Evolutionary conservation across 2,797 vertebrate genomes (phyloP), one percentile per base, ranked within the genome.

Genomic region (Poecilia wingei): DNA sequence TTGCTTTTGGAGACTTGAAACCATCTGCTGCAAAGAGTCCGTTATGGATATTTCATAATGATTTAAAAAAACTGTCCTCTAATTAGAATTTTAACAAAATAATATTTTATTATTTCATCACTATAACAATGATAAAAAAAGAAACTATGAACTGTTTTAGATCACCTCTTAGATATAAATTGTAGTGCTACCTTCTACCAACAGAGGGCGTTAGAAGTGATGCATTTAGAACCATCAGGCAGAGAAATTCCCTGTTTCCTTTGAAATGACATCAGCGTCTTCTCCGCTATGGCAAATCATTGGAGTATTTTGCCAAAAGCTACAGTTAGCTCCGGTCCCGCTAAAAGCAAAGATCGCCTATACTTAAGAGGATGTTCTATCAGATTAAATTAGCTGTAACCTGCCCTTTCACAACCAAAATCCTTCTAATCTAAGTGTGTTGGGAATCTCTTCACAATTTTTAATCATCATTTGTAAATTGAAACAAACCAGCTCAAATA

Each of bases 191-290:
- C 12, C 0, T 59, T 0, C 0, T 1, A 33, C 3, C 88, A 73
- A 2, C 18, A 89, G 91, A 77, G 78, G 82, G 46, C 71, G 75
- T 25, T 55, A 86, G 36, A 86, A 36, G 47, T 77, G 14, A 70
- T 0, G 16, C 61, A 0, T 18, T 2, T 2, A 12, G 2, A 72
- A 28, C 59, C 33, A 53, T 33, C 46, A 70, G 73, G 79, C 36
- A 22, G 0, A 31, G 88, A 93, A 93, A 93, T 90, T 88, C 86
- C 91, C 91, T 74, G 83, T 88, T 76, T 82, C 69, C 51, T 14
- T 28, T 79, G 69, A 75, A 85, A 80, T 94, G 90, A 95, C 94
- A 51, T 95, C 94, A 94, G 39, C 61, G 57, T 77, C 76, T 80
- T 78, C 89, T 82, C 90, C 89, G 90, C 87, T 87, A 88, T 83